Conservation (phyloP, 2,888 invertebrate species). For the Phortica magna region DNA sequence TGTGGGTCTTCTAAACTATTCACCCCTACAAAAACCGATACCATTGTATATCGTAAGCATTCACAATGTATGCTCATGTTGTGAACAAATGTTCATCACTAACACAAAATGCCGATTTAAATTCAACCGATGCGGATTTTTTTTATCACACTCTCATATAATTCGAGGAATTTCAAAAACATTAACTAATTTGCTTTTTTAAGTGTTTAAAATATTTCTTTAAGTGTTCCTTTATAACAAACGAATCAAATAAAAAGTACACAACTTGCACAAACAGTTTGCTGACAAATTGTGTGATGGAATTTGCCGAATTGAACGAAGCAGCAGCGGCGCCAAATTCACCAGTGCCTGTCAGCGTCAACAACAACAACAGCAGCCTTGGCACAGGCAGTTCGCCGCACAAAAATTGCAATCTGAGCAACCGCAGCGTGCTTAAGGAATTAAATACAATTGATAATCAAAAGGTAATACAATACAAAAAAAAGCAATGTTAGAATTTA, state of each 20-base stretch:
- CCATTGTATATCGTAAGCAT: too few relatives aligned
- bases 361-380: neutral
- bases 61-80: too few relatives aligned
- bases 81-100: too few relatives aligned
- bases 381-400: neutral
- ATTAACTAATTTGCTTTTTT: too few relatives aligned
- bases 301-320: neutral
- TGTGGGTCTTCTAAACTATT: too few relatives aligned
- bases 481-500: neutral
- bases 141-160: too few relatives aligned
- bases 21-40: too few relatives aligned
- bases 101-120: too few relatives aligned
- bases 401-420: slow-evolving; percentile 40
- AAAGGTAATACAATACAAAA: slow-evolving; percentile 67
- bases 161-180: too few relatives aligned
- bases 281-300: slow-evolving; percentile 1
- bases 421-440: slow-evolving; percentile 63
- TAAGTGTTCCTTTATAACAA: too few relatives aligned
- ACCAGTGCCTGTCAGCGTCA: neutral
- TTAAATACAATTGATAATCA: slow-evolving; percentile 62
- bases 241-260: neutral
- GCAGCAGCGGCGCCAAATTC: neutral
- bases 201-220: too few relatives aligned
- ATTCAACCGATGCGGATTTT: too few relatives aligned
- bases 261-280: neutral